These are phyloP conservation scores for Drosophila lini DNA, from an alignment of 1,140 invertebrate species.

Conservation along the genomic window DNA sequence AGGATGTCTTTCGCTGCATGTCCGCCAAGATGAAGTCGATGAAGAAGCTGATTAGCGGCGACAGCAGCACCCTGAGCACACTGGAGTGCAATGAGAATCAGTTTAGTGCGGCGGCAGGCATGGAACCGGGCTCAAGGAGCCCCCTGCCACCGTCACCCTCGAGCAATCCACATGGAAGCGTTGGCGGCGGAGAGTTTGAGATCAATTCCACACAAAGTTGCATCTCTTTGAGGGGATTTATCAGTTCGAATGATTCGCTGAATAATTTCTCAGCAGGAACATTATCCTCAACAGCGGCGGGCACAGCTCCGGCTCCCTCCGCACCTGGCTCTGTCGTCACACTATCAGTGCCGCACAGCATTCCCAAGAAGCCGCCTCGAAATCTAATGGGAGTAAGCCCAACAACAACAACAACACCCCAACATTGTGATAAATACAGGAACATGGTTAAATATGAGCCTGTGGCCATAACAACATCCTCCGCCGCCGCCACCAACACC, in stretches of 20 bases:
- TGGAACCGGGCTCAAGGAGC: constrained; percentile 91
- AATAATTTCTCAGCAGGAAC: constrained; percentile 61
- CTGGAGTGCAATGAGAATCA: constrained; percentile 90
- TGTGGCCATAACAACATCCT: constrained; percentile 80
- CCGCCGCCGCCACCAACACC: constrained; percentile 19
- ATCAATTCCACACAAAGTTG: constrained; percentile 73
- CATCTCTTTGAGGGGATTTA: constrained; percentile 71
- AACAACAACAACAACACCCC: constrained; percentile 9
- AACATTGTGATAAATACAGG: constrained; percentile 77
- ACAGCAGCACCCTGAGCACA: constrained; percentile 85
- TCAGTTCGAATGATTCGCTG: constrained; percentile 77
- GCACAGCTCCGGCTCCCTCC: neutral
- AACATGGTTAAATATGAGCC: constrained; percentile 80
- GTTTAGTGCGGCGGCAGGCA: constrained; percentile 89
- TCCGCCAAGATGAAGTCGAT: constrained; percentile 93
- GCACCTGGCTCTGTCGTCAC: constrained; percentile 21
- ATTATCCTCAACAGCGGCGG: neutral
- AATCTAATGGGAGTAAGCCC: constrained; percentile 61
- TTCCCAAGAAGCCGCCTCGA: constrained; percentile 82
- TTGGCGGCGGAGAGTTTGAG: constrained; percentile 56
- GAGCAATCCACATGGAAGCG: constrained; percentile 82
- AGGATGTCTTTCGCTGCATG: constrained; percentile 92
- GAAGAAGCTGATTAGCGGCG: constrained; percentile 91
- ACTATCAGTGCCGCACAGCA: constrained; percentile 58
- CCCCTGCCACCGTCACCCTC: constrained; percentile 89